Percentiles rank a stretch among this genome's conserved stretches.
phyloP scores from a whole-genome alignment of 2,888 invertebrate species.

The Platypus cylindrus region DNA sequence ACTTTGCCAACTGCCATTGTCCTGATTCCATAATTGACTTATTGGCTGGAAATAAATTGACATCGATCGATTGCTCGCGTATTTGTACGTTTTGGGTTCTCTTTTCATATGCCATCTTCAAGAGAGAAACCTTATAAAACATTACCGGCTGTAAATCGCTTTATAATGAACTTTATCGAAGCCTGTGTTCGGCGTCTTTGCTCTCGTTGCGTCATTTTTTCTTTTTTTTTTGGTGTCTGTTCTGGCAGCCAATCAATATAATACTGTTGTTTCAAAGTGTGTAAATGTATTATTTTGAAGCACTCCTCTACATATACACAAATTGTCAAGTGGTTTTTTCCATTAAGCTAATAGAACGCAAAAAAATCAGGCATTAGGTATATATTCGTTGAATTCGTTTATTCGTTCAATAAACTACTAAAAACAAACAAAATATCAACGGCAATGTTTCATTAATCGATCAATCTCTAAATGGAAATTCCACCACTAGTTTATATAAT shows the following conservation, averaged over 20 bases:
- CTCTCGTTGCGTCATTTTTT: not conserved
- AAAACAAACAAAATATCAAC: too few relatives aligned
- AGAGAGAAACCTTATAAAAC: slow-evolving; percentile 5
- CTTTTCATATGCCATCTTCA: slow-evolving; percentile 7
- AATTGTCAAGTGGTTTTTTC: too few relatives aligned
- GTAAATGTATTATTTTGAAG: too few relatives aligned
- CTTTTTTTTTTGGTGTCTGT: not conserved
- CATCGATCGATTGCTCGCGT: slow-evolving; percentile 9
- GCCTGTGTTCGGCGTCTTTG: slow-evolving; percentile 8
- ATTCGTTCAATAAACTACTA: too few relatives aligned
- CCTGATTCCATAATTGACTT: slow-evolving; percentile 36
- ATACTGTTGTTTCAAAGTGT: too few relatives aligned
- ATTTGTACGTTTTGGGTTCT: slow-evolving; percentile 13
- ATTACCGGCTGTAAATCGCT: slow-evolving; percentile 9
- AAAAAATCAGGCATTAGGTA: too few relatives aligned
- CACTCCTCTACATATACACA: too few relatives aligned
- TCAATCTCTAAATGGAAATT: too few relatives aligned
- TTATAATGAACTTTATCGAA: slow-evolving; percentile 11
- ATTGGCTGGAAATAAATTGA: slow-evolving; percentile 32
- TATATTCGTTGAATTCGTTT: too few relatives aligned
- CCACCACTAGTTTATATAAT: too few relatives aligned
- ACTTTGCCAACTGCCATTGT: slow-evolving; percentile 36
- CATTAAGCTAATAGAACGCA: too few relatives aligned
- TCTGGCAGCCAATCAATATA: not conserved
- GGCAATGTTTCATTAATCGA: too few relatives aligned